Percentiles rank a stretch among this genome's conserved stretches.
Evolutionary conservation across 2,113 vertebrate genomes (phyloP).

Genomic region (Cryptotis parvus): DNA sequence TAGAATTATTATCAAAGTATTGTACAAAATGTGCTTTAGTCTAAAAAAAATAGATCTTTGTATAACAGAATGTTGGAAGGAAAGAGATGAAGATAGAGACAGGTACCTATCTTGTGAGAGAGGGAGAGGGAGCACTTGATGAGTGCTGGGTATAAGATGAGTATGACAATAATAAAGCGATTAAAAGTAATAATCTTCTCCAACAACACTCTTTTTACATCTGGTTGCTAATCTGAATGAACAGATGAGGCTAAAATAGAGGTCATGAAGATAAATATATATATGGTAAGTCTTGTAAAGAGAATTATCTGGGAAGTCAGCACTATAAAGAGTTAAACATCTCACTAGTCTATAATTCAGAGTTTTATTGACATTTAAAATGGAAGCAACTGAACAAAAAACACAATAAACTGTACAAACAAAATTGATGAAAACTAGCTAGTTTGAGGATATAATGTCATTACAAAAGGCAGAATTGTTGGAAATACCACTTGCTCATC

Average conservation of each 20-base stretch:
- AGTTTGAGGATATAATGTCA: neutral
- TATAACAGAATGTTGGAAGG: fast-evolving
- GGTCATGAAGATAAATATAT: neutral
- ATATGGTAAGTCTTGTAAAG: neutral
- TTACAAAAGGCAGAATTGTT: neutral
- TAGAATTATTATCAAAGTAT: neutral
- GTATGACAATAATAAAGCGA: neutral
- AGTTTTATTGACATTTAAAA: neutral
- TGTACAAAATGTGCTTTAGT: neutral
- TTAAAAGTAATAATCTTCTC: neutral
- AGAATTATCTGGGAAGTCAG: neutral
- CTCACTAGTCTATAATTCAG: neutral
- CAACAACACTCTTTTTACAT: neutral
- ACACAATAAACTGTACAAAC: neutral
- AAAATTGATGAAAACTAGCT: neutral
- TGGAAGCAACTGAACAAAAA: neutral
- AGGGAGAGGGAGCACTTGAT: neutral
- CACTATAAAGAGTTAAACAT: neutral
- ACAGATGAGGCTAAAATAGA: neutral
- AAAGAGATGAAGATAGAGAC: neutral
- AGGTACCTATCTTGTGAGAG: neutral
- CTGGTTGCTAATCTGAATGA: neutral
- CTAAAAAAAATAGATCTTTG: neutral
- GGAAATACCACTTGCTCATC: neutral
- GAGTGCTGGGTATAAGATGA: neutral